Percentiles rank a stretch among this genome's conserved stretches.
phyloP scores from a whole-genome alignment of 1,140 invertebrate species.

The Monochamus saltuarius region DNA sequence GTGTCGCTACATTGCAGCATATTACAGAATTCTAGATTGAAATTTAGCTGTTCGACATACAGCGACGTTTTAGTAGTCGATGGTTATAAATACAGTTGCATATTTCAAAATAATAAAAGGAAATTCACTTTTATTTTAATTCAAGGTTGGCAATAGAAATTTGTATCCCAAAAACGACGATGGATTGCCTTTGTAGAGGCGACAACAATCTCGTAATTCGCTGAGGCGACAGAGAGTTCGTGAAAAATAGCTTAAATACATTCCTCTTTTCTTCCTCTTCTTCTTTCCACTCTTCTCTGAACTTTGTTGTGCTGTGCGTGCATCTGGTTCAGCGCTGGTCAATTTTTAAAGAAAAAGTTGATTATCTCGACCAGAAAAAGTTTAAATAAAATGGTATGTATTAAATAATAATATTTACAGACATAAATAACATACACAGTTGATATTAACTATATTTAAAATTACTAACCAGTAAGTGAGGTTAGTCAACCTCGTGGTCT shows the following conservation, averaged over 20 bases:
- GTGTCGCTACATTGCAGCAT: no score
- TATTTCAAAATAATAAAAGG: no score
- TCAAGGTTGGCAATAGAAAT: no score
- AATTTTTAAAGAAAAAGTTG: constrained; percentile 52
- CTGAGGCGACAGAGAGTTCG: background rate
- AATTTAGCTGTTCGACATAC: no score
- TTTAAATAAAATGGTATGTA: constrained; percentile 52
- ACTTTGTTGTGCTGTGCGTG: background rate
- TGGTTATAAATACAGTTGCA: no score
- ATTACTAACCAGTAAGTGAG: constrained; percentile 1
- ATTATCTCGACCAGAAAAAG: constrained; percentile 58
- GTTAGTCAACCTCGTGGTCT: background rate
- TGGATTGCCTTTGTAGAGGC: no score
- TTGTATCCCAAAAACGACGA: no score
- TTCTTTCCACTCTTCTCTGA: no score
- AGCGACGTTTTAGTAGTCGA: no score
- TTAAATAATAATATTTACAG: constrained; percentile 3
- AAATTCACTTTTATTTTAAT: no score
- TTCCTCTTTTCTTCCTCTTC: background rate
- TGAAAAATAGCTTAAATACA: background rate
- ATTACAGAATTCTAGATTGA: no score
- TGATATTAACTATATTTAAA: constrained; percentile 9
- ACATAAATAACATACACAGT: background rate
- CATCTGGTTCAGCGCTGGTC: constrained; percentile 60
- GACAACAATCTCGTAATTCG: no score